Base-by-base conservation (phyloP, 2,888 invertebrate genomes). In the Mimas tiliae region DNA sequence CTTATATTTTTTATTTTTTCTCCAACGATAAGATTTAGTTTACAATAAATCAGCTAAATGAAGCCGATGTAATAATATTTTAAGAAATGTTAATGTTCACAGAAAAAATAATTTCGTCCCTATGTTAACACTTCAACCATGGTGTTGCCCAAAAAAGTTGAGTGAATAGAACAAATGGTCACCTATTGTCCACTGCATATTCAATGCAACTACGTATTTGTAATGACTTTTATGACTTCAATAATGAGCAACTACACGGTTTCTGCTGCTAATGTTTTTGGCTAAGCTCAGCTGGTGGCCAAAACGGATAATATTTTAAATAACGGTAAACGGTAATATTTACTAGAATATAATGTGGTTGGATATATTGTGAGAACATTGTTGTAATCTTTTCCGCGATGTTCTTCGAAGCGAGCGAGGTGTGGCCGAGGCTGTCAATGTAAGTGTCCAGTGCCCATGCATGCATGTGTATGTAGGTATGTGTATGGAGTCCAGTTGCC, bases 401-500 rank as follows among this genome's bases (percentile, higher is more conserved):
- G 69, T 72, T 69, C 71, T 74, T 69, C 73, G 71, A 68, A 65
- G 70, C 51, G 69, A 67, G 71, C 77, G 75, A 75, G 78, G 75
- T 72, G 75, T 73, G 75, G 73, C 64, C 67, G 68, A 75, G 72
- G 71, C 42, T 50, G 50, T 55, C 70, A 72, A 76, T 75, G 77
- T 77, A 75, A 79, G 79, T 80, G 79, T 75, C 73, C 78, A 75
- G 19, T 58, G 42, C 11, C 42, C 42, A 58, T 42, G 19, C 58
- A 19, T 38, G 55, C 19, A 1, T 50, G 16, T 81, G 86, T 84
- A 83, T 72, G 83, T n/a, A n/a, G n/a, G n/a, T 86, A 85, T 85
- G 83, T 82, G 81, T 79, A 78, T 77, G 78, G 81, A 80, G 85
- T 85, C 81, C 82, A 82, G 82, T 85, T 84, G 86, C 84, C 80